A percentile compares a stretch with the other conserved stretches of the same genome.
These are phyloP conservation scores for Nibea albiflora DNA, from an alignment of 2,113 vertebrate genomes.

Conservation along the genomic window DNA sequence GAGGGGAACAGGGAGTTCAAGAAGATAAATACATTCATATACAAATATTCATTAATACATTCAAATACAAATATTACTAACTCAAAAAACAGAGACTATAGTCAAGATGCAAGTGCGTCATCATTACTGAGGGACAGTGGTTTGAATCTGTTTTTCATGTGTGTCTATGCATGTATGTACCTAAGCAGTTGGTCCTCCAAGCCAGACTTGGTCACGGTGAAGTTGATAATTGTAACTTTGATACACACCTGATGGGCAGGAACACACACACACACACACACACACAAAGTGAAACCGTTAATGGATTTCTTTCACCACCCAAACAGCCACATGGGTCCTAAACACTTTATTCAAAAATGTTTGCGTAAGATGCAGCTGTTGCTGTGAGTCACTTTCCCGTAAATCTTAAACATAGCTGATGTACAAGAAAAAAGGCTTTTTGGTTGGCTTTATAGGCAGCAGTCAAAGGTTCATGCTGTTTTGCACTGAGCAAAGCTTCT, in stretches of 20 bases:
- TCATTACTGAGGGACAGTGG: neutral
- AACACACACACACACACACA: neutral
- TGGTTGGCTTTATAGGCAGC: neutral
- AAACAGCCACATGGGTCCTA: neutral
- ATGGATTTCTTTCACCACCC: no score
- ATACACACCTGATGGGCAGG: constrained; percentile 88
- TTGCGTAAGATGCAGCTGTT: no score
- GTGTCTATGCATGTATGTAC: constrained; percentile 67
- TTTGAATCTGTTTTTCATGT: neutral
- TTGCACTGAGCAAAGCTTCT: neutral
- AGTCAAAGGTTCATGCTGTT: neutral
- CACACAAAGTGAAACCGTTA: neutral
- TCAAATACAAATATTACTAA: neutral
- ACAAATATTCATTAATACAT: no score
- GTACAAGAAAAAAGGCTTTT: neutral
- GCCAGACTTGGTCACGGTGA: constrained; percentile 91
- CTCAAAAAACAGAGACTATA: neutral
- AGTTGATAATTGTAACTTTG: constrained; percentile 94
- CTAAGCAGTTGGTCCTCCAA: constrained; percentile 91
- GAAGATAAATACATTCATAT: neutral
- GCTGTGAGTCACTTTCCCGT: neutral
- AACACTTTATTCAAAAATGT: no score
- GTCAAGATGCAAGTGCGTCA: neutral
- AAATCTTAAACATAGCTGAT: neutral
- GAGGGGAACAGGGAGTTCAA: neutral